Conservation (phyloP, 92 coral and sea anemone genomes). For the Metridium senile region DNA sequence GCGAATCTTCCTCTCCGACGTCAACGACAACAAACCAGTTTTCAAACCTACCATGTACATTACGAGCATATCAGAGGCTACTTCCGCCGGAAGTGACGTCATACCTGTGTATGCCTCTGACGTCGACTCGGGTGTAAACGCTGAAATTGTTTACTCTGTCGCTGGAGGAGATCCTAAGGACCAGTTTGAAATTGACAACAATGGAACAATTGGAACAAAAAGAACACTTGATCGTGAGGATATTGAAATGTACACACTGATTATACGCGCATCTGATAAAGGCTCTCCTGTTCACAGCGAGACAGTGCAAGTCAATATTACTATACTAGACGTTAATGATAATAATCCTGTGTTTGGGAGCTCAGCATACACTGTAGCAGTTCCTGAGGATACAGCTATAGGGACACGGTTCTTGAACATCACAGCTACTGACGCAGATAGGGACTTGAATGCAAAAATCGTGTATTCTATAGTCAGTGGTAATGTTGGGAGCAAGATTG, state of each 20-base stretch:
- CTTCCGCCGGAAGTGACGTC: constrained; percentile 62
- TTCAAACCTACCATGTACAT: constrained; percentile 60
- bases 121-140: constrained; percentile 54
- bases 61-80: constrained; percentile 65
- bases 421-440: constrained; percentile 59
- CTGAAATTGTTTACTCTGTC: constrained; percentile 52
- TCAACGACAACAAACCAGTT: constrained; percentile 69
- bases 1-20: constrained; percentile 60
- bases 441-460: constrained; percentile 39
- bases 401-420: constrained; percentile 45
- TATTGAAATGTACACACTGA: constrained; percentile 37
- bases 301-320: constrained; percentile 53
- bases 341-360: constrained; percentile 50
- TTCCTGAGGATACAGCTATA: constrained; percentile 41
- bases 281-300: constrained; percentile 59
- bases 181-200: constrained; percentile 43
- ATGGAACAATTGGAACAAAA: constrained; percentile 59
- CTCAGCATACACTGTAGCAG: constrained; percentile 38
- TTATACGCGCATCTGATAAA: constrained; percentile 53
- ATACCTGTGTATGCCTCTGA: constrained; percentile 67
- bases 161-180: constrained; percentile 52
- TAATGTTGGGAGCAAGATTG: constrained; percentile 52
- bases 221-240: constrained; percentile 60
- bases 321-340: constrained; percentile 61
- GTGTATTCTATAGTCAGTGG: constrained; percentile 62